phyloP scores from a whole-genome alignment of 1,140 invertebrate species.

The Helicoverpa zea region DNA sequence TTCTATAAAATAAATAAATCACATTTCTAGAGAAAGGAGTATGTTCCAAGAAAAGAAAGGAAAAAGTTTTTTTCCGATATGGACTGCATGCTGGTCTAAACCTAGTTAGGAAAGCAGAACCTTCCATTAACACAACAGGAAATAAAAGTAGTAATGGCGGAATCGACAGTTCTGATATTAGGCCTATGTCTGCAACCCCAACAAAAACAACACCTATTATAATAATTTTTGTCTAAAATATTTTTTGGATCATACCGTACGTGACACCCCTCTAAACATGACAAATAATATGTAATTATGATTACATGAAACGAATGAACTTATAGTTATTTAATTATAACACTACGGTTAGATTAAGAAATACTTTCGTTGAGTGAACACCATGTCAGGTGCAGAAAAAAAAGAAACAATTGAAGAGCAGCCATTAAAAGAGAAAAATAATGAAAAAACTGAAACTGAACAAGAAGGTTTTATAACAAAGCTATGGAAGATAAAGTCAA shows the following conservation, averaged over 20 bases:
- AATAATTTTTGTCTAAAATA: neutral
- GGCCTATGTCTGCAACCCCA: neutral
- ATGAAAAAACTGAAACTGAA: constrained; percentile 46
- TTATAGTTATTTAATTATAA: constrained; percentile 28
- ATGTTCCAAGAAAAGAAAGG: no score
- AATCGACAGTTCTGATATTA: neutral
- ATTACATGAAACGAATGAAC: constrained; percentile 39
- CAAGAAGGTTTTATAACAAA: constrained; percentile 61
- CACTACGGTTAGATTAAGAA: constrained; percentile 43
- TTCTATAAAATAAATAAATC: neutral
- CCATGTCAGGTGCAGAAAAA: constrained; percentile 46
- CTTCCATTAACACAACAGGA: no score
- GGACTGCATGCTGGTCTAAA: no score
- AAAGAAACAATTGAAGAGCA: constrained; percentile 63
- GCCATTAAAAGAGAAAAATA: constrained; percentile 63
- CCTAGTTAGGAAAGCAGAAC: no score
- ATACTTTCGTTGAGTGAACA: constrained; percentile 38
- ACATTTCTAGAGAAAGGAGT: no score
- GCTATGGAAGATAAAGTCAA: constrained; percentile 67
- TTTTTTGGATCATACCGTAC: constrained; percentile 16
- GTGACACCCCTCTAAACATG: neutral
- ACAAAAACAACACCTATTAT: constrained; percentile 21
- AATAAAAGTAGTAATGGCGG: no score
- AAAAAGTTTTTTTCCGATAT: no score
- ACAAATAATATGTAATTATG: neutral